Conservation (phyloP, 2,113 vertebrate species). For the Corythornis madagascariensis region DNA sequence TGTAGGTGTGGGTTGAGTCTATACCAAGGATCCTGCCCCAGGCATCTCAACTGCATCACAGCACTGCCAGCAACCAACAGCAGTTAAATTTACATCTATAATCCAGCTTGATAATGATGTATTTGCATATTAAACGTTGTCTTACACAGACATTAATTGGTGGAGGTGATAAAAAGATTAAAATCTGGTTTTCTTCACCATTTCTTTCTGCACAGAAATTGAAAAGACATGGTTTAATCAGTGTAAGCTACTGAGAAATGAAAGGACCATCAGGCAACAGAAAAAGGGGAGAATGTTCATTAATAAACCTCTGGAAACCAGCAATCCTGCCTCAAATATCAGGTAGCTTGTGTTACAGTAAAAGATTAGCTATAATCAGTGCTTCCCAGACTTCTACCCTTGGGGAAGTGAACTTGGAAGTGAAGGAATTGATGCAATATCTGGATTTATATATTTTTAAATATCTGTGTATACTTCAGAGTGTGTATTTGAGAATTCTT, state of each 20-base stretch:
- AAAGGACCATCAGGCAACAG: neutral
- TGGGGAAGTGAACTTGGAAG: neutral
- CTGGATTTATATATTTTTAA: neutral
- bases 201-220: neutral
- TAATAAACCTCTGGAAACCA: neutral
- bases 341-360: neutral
- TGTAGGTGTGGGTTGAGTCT: rapidly evolving
- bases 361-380: neutral
- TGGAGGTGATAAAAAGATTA: neutral
- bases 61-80: neutral
- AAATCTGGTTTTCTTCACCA: neutral
- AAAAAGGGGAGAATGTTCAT: neutral
- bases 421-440: neutral
- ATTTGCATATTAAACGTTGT: neutral
- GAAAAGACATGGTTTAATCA: neutral
- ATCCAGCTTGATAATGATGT: neutral
- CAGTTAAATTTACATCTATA: neutral
- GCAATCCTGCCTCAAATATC: neutral
- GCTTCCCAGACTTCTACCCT: neutral
- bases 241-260: neutral
- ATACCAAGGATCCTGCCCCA: neutral
- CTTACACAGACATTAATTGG: neutral
- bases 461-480: neutral
- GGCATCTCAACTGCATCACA: neutral
- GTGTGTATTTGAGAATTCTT: neutral